Evolutionary conservation across 2,797 vertebrate species (phyloP).

Genomic region (Molossus molossus): DNA sequence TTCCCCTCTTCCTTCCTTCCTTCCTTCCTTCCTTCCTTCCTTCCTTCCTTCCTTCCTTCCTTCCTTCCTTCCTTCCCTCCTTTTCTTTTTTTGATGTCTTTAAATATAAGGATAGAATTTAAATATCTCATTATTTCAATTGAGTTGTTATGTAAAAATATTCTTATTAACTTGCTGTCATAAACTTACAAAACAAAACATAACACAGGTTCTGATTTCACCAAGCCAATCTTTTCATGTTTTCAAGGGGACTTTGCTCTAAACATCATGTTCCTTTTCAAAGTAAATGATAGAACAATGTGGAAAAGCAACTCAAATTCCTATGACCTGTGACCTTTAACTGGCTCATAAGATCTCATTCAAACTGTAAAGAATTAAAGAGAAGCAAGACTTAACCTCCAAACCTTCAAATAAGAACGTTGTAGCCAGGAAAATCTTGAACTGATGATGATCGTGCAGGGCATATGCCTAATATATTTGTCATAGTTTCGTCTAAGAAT

Average conservation of each 20-base stretch:
- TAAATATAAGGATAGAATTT: neutral
- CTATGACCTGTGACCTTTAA: neutral
- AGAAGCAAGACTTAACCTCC: neutral
- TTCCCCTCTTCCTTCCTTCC: too few relatives aligned
- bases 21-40: too few relatives aligned
- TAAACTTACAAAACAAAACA: slow-evolving; percentile 8
- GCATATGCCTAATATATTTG: slow-evolving; percentile 28
- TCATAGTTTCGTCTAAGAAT: neutral
- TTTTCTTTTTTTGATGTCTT: neutral
- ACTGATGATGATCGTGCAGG: neutral
- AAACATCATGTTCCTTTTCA: slow-evolving; percentile 7
- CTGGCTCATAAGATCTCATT: neutral
- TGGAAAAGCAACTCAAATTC: slow-evolving; percentile 13
- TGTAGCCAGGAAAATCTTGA: neutral
- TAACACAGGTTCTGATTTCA: neutral
- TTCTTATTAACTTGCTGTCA: slow-evolving; percentile 7
- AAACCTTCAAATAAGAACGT: neutral
- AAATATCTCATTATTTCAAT: neutral
- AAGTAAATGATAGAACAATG: slow-evolving; percentile 13
- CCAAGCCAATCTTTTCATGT: neutral
- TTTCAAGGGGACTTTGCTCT: neutral
- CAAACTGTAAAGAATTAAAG: neutral
- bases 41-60: too few relatives aligned
- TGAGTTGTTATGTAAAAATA: neutral
- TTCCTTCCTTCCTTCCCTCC: too few relatives aligned